phyloP scores from a whole-genome alignment of 2,888 invertebrate species.

The Chelonus formosanus region DNA sequence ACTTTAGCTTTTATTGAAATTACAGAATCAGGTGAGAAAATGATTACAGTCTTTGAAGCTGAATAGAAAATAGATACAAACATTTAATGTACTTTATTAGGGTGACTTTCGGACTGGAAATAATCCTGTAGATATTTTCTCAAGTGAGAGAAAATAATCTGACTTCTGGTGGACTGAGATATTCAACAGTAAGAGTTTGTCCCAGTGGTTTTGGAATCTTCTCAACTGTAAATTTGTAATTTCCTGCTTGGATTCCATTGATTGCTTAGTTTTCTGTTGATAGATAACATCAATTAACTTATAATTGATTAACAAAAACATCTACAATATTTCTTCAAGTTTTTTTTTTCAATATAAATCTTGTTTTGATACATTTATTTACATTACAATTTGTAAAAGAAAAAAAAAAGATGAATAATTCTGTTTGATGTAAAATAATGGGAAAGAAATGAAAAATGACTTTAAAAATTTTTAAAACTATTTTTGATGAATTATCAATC shows the following conservation, averaged over 20 bases:
- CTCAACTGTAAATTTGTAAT: constrained; percentile 11
- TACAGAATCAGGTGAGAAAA: constrained; percentile 8
- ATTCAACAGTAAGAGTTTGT: neutral
- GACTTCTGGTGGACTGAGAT: constrained; percentile 18
- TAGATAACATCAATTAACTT: too few relatives aligned
- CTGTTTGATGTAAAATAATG: too few relatives aligned
- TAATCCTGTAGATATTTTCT: constrained; percentile 19
- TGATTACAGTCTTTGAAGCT: neutral
- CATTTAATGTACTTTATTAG: constrained; percentile 18
- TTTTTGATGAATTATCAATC: too few relatives aligned
- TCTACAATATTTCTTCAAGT: too few relatives aligned
- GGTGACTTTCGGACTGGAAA: constrained; percentile 20
- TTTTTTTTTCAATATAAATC: too few relatives aligned
- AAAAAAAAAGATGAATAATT: too few relatives aligned
- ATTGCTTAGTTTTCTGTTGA: neutral
- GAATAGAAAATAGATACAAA: constrained; percentile 24
- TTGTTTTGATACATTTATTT: too few relatives aligned
- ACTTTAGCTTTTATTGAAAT: neutral
- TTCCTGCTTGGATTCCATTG: neutral
- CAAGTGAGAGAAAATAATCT: neutral
- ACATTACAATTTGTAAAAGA: too few relatives aligned
- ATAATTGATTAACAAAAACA: too few relatives aligned
- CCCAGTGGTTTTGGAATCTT: neutral
- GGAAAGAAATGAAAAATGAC: too few relatives aligned
- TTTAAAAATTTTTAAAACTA: too few relatives aligned